Base-by-base conservation (phyloP, 2,113 vertebrate species). In the Phaetusa simplex region DNA sequence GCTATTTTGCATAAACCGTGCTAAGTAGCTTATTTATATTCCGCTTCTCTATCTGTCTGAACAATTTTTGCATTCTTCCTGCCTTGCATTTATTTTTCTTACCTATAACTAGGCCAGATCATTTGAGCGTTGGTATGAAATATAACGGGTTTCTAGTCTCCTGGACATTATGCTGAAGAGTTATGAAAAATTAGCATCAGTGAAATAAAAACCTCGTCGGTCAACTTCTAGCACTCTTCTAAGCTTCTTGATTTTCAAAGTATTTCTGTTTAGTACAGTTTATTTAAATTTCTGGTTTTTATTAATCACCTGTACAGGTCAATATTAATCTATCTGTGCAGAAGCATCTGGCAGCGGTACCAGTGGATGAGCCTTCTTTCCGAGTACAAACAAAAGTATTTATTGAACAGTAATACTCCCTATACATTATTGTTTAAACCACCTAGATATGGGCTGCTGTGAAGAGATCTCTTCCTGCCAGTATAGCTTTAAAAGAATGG, bases 1-100 rank as follows among this genome's bases (percentile, higher is more conserved):
- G 59, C 61, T 94, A 40, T 74, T 96, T 95, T 96, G 81, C 94
- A 93, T 96, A 81, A 77, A 52, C 30, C 11, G 2, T 58, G 50
- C 42, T 74, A 92, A 86, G 43, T n/a, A 95, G 32, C 56, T 89
- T 86, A 72, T 96, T 94, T 89, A 38, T 84, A 86, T 96, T 95
- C 80, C 30, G 26, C 3, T 82, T 83, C 45, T 45, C 29, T 94
- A 70, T 91, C 73, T 93, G 42, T 86, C 65, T 71, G 64, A 89
- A 69, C 22, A 82, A 76, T 74, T 65, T 96, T 93, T 59, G 11
- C 17, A 19, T 91, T 86, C 38, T 67, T 86, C 9, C 29, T 69
- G 43, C 32, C 32, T 71, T 74, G 7, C 5, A 21, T 87, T 83
- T 79, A 21, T n/a, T 67, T 76, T 86, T 69, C 38, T 84, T 77